phyloP scores from a whole-genome alignment of 1,140 invertebrate genomes.

The Drosophila nikananu region DNA sequence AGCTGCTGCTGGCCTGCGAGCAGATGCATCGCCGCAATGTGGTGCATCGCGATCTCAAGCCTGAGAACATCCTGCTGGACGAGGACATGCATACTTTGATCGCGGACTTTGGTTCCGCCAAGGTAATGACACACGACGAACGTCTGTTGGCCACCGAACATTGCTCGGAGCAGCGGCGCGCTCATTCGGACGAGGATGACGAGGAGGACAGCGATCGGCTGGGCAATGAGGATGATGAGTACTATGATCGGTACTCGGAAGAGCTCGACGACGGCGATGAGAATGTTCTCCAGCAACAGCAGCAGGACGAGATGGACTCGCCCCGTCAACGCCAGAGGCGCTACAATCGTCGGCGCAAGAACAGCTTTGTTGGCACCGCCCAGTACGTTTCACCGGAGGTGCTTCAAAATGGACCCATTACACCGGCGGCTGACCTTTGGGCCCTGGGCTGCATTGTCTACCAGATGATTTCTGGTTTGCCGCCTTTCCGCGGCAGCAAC shows the following conservation, averaged over 20 bases:
- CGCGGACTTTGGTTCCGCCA: conserved; percentile 98
- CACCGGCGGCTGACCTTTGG: conserved; percentile 97
- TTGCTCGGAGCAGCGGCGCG: conserved; percentile 44
- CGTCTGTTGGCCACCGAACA: conserved; percentile 70
- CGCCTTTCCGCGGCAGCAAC: conserved; percentile 96
- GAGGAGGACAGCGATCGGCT: conserved; percentile 70
- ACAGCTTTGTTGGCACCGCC: conserved; percentile 99
- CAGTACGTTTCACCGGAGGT: conserved; percentile 99
- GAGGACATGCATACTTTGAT: conserved; percentile 98
- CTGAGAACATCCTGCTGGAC: conserved; percentile 95
- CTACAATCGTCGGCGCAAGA: conserved; percentile 86
- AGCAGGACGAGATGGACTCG: conserved; percentile 57
- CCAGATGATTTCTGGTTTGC: conserved; percentile 97
- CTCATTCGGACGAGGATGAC: conserved; percentile 71
- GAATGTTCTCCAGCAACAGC: conserved; percentile 29
- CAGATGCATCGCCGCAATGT: conserved; percentile 96
- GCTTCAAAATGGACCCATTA: conserved; percentile 92
- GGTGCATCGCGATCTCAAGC: conserved; percentile 97
- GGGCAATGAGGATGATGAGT: conserved; percentile 64
- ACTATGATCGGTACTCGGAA: conserved; percentile 45
- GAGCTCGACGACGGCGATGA: conserved; percentile 50
- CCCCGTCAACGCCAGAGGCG: conserved; percentile 38
- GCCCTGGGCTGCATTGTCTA: conserved; percentile 98
- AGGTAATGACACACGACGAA: conserved; percentile 88
- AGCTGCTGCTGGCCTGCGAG: conserved; percentile 96